phyloP scores from a whole-genome alignment of 2,797 vertebrate genomes.

The Anisognathus igniventris region DNA sequence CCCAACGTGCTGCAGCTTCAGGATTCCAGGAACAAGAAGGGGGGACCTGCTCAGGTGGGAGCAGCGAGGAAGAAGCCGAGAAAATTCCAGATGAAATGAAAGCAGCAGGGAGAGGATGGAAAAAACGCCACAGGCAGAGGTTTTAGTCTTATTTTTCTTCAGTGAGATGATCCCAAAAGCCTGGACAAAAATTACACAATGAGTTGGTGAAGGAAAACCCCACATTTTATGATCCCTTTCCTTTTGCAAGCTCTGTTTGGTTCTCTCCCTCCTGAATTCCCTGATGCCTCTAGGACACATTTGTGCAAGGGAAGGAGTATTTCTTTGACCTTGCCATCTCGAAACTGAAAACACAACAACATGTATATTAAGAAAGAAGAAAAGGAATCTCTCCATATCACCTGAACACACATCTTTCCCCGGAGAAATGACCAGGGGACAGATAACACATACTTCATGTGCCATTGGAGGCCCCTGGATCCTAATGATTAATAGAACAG shows the following conservation, averaged over 20 bases:
- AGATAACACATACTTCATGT: conserved; percentile 25
- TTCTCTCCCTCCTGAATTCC: background rate
- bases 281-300: conserved; percentile 20
- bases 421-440: conserved; percentile 18
- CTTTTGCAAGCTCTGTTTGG: background rate
- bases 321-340: conserved; percentile 55
- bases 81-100: background rate
- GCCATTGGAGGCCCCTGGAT: background rate
- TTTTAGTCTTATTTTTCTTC: background rate
- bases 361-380: conserved; percentile 53
- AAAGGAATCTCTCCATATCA: conserved; percentile 14
- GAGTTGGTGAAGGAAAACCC: background rate
- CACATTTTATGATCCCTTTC: background rate
- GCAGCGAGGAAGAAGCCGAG: rapidly evolving
- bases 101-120: background rate
- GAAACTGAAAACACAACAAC: conserved; percentile 35
- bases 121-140: background rate
- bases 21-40: background rate
- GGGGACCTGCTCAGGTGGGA: background rate
- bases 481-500: conserved; percentile 34
- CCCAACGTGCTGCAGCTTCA: background rate
- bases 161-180: background rate
- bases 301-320: conserved; percentile 44
- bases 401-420: conserved; percentile 13
- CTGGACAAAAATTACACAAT: background rate